Evolutionary conservation across 1,140 invertebrate genomes (phyloP).

Genomic region (Drosophila sechellia): DNA sequence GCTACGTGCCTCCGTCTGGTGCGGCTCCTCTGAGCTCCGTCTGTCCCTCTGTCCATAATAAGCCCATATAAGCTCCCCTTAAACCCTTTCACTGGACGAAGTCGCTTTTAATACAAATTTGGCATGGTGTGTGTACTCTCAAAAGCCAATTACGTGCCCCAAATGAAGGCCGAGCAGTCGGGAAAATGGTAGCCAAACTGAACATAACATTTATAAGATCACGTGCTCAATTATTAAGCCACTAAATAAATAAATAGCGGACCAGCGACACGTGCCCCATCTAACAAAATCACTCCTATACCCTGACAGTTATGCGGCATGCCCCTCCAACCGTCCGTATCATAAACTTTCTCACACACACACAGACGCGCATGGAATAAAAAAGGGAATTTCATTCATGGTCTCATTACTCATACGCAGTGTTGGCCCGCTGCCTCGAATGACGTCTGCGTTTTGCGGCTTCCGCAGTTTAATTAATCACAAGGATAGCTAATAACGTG

Average conservation of each 20-base stretch:
- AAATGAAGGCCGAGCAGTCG: constrained; percentile 35
- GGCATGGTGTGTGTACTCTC: constrained; percentile 55
- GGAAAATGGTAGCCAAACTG: constrained; percentile 42
- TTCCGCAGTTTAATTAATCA: constrained; percentile 72
- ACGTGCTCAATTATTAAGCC: constrained; percentile 82
- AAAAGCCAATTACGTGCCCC: constrained; percentile 80
- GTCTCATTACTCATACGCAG: constrained; percentile 73
- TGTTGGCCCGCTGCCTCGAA: constrained; percentile 35
- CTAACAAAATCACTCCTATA: constrained; percentile 10
- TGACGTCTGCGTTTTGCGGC: constrained; percentile 52
- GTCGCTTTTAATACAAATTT: constrained; percentile 78
- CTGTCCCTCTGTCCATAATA: constrained; percentile 48
- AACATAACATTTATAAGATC: constrained; percentile 77
- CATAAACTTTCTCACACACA: constrained; percentile 48
- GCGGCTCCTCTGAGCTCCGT: constrained; percentile 38
- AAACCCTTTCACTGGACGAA: constrained; percentile 70
- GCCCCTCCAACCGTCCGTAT: constrained; percentile 10
- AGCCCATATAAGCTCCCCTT: constrained; percentile 73
- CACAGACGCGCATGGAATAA: constrained; percentile 12
- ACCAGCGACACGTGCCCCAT: constrained; percentile 66
- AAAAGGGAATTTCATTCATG: constrained; percentile 58
- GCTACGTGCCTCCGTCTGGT: constrained; percentile 57
- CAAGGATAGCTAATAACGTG: constrained; percentile 34
- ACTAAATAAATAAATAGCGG: constrained; percentile 80
- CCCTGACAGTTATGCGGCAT: constrained; percentile 39